These are phyloP conservation scores for Pelodiscus sinensis DNA, from an alignment of 2,113 vertebrate species.

Conservation along the genomic window DNA sequence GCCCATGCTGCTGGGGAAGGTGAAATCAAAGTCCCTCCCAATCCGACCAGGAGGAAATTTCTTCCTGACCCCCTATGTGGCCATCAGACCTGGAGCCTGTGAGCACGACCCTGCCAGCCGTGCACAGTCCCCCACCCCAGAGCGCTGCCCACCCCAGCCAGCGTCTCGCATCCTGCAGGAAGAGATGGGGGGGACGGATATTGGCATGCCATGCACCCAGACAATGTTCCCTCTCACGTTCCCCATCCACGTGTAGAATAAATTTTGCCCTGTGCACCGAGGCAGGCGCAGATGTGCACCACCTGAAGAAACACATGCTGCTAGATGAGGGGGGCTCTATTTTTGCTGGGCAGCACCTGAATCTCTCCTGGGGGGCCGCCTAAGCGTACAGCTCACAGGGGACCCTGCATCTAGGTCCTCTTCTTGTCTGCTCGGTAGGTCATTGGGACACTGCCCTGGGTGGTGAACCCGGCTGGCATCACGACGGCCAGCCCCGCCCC, in stretches of 20 bases:
- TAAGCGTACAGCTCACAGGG: too few species aligned
- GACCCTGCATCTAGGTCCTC: neutral
- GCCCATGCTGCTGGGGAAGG: neutral
- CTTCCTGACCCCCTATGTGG: neutral
- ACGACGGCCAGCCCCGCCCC: conserved; percentile 69
- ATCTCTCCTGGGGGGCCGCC: too few species aligned
- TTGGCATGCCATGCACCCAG: neutral
- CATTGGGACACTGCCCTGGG: conserved; percentile 91
- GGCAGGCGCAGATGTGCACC: too few species aligned
- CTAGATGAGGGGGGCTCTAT: too few species aligned
- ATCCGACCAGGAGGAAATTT: neutral
- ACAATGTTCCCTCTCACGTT: too few species aligned
- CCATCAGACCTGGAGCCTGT: neutral
- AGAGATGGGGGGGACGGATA: neutral
- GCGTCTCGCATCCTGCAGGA: fast-evolving
- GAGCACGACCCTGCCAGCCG: neutral
- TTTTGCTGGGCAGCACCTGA: too few species aligned
- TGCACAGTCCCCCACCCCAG: neutral
- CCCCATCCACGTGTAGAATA: too few species aligned
- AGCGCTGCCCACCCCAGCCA: neutral
- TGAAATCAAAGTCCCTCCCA: neutral
- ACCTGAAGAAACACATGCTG: too few species aligned
- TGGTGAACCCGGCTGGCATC: conserved; percentile 86
- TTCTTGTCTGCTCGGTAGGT: conserved; percentile 78
- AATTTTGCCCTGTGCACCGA: too few species aligned